A percentile compares a stretch with the other conserved stretches of the same genome.
Evolutionary conservation across 2,888 invertebrate species (phyloP).

Genomic region (Chloroclysta siterata): DNA sequence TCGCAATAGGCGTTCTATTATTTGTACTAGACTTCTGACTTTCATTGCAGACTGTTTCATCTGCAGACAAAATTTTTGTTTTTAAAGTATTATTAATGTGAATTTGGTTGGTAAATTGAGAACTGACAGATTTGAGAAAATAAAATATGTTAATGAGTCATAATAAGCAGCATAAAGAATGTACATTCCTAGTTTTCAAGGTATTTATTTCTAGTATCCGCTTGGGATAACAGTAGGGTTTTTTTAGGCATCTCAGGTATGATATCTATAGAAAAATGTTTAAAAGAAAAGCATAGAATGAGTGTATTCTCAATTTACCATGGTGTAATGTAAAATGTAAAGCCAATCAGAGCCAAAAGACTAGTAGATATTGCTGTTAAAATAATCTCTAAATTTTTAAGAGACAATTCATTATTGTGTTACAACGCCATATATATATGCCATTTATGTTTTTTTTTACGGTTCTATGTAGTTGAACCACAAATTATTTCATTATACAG

Average conservation of each 20-base stretch:
- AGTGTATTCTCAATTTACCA: slow-evolving; percentile 33
- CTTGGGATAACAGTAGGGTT: too few relatives aligned
- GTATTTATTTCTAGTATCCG: too few relatives aligned
- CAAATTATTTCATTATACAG: too few relatives aligned
- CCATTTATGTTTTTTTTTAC: too few relatives aligned
- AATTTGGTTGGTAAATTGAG: slow-evolving; percentile 45
- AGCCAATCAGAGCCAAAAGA: slow-evolving; percentile 52
- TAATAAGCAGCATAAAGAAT: not conserved
- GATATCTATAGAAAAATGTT: not conserved
- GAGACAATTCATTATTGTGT: not conserved
- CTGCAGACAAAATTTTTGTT: slow-evolving; percentile 71
- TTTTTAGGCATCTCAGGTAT: too few relatives aligned
- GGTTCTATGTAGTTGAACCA: too few relatives aligned
- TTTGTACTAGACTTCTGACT: slow-evolving; percentile 72
- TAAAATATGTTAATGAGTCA: not conserved
- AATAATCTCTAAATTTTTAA: not conserved
- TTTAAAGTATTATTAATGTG: slow-evolving; percentile 42
- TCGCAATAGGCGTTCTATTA: slow-evolving; percentile 65
- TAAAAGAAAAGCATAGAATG: slow-evolving; percentile 19
- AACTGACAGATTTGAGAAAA: slow-evolving; percentile 5
- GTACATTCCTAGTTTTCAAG: too few relatives aligned
- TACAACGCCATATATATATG: too few relatives aligned
- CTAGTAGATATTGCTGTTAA: slow-evolving; percentile 42
- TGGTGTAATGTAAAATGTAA: slow-evolving; percentile 32
- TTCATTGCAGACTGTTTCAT: slow-evolving; percentile 79